Evolutionary conservation across 1,140 invertebrate genomes (phyloP).

Genomic region (Dermatophagoides farinae): DNA sequence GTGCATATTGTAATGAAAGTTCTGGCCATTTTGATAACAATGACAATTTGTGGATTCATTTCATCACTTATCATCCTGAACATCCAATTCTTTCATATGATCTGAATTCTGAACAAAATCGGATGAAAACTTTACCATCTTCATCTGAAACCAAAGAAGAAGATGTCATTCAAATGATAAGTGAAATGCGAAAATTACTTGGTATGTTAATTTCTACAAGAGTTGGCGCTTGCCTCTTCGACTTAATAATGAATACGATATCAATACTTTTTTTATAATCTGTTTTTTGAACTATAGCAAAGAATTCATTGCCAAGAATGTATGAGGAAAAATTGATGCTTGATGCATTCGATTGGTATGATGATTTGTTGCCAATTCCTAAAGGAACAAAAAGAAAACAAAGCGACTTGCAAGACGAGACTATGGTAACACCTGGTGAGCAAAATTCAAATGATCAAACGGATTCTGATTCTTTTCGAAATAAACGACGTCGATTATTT

Average conservation of each 20-base stretch:
- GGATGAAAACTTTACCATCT: no score
- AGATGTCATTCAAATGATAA: not conserved
- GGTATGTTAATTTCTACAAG: not conserved
- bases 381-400: not conserved
- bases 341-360: not conserved
- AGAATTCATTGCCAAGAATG: not conserved
- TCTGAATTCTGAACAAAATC: not conserved
- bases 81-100: constrained; percentile 2
- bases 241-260: no score
- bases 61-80: not conserved
- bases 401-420: not conserved
- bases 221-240: no score
- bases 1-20: not conserved
- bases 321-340: not conserved
- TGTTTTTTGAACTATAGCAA: not conserved
- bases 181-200: not conserved
- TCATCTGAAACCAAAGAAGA: not conserved
- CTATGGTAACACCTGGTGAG: not conserved
- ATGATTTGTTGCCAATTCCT: not conserved
- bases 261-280: not conserved
- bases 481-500: constrained; percentile 5
- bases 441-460: not conserved
- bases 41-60: not conserved
- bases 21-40: not conserved
- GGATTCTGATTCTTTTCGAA: not conserved